These are phyloP conservation scores for Ganaspis brasiliensis DNA, from an alignment of 2,888 invertebrate species.

Conservation along the genomic window DNA sequence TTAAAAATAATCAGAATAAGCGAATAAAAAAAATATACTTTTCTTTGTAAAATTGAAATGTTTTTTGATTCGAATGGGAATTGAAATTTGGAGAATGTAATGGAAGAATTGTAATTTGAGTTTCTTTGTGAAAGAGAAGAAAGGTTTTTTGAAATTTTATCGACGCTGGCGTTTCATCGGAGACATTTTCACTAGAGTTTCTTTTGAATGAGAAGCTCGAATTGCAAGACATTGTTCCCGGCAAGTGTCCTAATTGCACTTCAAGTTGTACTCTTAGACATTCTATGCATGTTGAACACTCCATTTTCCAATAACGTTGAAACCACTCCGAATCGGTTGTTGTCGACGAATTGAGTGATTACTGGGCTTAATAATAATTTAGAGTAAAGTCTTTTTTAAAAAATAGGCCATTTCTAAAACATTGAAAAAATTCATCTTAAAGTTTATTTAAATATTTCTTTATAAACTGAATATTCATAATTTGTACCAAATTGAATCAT, in stretches of 20 bases:
- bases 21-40: too few species aligned
- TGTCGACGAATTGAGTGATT: neutral
- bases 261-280: conserved; percentile 55
- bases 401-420: too few species aligned
- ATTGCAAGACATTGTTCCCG: conserved; percentile 45
- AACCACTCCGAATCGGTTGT: conserved; percentile 28
- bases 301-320: conserved; percentile 60
- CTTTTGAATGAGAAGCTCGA: neutral
- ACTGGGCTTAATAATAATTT: neutral
- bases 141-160: neutral
- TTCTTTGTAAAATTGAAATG: too few species aligned
- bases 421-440: too few species aligned
- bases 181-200: neutral
- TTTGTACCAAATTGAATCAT: too few species aligned
- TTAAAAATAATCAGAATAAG: too few species aligned
- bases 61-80: too few species aligned
- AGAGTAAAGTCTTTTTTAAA: too few species aligned
- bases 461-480: too few species aligned
- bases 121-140: neutral
- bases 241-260: conserved; percentile 61
- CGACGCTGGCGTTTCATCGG: neutral
- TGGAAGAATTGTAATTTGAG: too few species aligned
- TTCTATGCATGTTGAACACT: conserved; percentile 57
- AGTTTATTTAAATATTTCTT: too few species aligned
- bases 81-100: neutral